These are phyloP conservation scores for Buphagus erythrorhynchus DNA, from an alignment of 2,797 vertebrate species.

Conservation along the genomic window DNA sequence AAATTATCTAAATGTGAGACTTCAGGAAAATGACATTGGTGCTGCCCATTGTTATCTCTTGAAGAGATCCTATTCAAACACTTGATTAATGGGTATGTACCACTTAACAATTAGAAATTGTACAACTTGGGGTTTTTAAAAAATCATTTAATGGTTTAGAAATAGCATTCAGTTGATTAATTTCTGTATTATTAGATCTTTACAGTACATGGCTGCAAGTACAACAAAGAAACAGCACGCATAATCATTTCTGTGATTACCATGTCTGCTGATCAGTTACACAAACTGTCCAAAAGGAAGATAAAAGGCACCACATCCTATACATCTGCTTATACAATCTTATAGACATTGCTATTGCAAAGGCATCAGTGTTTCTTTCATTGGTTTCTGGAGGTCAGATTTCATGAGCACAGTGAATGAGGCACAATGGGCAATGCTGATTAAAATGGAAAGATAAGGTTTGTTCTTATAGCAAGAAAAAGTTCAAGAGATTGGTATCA, in stretches of 20 bases:
- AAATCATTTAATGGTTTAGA: background rate
- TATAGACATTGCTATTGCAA: background rate
- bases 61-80: background rate
- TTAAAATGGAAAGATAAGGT: background rate
- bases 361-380: background rate
- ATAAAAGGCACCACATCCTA: background rate
- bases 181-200: background rate
- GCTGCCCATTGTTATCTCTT: background rate
- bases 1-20: background rate
- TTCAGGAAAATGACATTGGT: background rate
- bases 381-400: background rate
- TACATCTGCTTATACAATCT: background rate
- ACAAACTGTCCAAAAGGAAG: background rate
- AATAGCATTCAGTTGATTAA: background rate
- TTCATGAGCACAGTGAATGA: background rate
- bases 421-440: background rate
- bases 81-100: background rate
- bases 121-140: background rate
- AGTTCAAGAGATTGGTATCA: background rate
- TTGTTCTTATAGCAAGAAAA: background rate
- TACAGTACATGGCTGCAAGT: background rate
- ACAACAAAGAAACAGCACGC: background rate
- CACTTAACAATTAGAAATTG: background rate
- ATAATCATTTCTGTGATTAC: background rate
- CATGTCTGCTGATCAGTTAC: background rate